Evolutionary conservation across 2,113 vertebrate genomes (phyloP).

Genomic region (Ivindomyrus marchei): DNA sequence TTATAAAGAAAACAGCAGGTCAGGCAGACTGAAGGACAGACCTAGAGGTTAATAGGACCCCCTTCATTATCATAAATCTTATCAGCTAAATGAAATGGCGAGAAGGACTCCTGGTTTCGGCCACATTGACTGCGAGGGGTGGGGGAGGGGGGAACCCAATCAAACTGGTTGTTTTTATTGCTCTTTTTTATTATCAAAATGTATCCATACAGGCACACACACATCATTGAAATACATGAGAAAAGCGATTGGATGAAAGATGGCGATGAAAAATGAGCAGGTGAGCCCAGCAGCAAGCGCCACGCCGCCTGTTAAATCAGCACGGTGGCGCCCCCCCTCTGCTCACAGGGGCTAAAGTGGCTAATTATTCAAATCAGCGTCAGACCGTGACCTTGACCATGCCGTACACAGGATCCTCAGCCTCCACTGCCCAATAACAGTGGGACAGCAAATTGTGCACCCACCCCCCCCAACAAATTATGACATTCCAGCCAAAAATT

Average conservation of each 20-base stretch:
- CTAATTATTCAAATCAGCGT: constrained; percentile 4
- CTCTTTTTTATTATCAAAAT: constrained; percentile 66
- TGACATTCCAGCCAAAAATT: neutral
- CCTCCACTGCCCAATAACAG: neutral
- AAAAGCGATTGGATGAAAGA: constrained; percentile 11
- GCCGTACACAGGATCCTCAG: neutral
- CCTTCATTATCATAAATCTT: constrained; percentile 67
- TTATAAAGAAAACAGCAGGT: constrained; percentile 10
- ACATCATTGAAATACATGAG: neutral
- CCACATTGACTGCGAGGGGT: constrained; percentile 37
- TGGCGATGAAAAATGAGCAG: neutral
- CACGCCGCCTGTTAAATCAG: neutral
- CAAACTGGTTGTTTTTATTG: constrained; percentile 61
- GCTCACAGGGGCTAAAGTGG: neutral
- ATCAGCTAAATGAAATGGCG: constrained; percentile 67
- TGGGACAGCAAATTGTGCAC: neutral
- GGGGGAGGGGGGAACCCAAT: constrained; percentile 47
- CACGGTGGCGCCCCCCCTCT: neutral
- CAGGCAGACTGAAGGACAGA: constrained; percentile 50
- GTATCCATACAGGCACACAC: constrained; percentile 31
- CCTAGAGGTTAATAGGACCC: constrained; percentile 56
- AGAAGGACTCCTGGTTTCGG: constrained; percentile 55
- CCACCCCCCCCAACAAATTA: neutral
- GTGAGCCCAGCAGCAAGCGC: neutral
- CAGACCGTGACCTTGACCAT: neutral